Conservation (phyloP, 2,888 invertebrate species). For the Hydrotaea cyrtoneurina region DNA sequence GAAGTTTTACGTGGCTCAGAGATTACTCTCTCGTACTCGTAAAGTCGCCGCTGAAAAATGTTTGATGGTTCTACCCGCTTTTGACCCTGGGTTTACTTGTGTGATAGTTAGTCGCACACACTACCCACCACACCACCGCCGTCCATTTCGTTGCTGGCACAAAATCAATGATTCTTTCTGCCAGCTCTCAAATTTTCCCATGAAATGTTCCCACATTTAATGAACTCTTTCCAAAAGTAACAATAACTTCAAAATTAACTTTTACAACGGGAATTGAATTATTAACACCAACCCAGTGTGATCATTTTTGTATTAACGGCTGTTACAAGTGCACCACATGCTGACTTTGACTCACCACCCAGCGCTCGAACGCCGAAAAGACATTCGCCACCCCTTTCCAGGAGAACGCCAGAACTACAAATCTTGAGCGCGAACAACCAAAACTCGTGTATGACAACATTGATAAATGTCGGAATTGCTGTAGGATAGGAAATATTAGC, state of each 20-base stretch:
- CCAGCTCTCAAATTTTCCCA: not conserved
- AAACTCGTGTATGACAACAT: constrained; percentile 67
- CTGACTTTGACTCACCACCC: constrained; percentile 55
- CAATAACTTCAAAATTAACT: constrained; percentile 51
- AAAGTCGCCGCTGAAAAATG: too few species aligned
- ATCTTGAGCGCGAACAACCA: constrained; percentile 62
- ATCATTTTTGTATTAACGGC: constrained; percentile 43
- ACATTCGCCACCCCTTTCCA: constrained; percentile 37
- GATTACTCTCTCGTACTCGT: too few species aligned
- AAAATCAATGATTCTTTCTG: too few species aligned
- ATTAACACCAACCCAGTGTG: constrained; percentile 64
- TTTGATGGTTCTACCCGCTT: too few species aligned
- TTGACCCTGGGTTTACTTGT: too few species aligned
- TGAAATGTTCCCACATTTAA: constrained; percentile 47
- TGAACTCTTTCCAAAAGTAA: constrained; percentile 48
- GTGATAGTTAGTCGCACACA: too few species aligned
- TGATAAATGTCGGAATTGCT: constrained; percentile 54
- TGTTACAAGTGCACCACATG: constrained; percentile 76
- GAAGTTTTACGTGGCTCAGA: too few species aligned
- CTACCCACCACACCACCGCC: too few species aligned
- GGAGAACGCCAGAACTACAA: constrained; percentile 47
- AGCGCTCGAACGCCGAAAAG: constrained; percentile 39
- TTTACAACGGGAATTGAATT: constrained; percentile 60
- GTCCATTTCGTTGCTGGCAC: too few species aligned
- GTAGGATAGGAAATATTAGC: constrained; percentile 77